phyloP scores from a whole-genome alignment of 2,113 vertebrate species.

The Anas platyrhynchos region DNA sequence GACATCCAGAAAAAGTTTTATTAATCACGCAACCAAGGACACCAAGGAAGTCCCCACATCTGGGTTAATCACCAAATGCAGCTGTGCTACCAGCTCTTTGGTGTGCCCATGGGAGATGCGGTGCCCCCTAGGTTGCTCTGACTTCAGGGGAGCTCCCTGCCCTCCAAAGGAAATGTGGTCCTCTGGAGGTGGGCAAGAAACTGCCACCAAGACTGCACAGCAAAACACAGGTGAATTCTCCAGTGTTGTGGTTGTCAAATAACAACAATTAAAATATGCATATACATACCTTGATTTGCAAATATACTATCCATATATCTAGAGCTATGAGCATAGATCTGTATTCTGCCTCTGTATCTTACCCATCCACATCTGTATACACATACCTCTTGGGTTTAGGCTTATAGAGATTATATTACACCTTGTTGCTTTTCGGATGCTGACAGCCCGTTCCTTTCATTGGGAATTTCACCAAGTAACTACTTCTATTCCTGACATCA shows the following conservation, averaged over 20 bases:
- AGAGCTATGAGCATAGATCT: neutral
- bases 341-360: neutral
- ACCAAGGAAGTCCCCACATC: neutral
- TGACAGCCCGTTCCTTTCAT: neutral
- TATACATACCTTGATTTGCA: neutral
- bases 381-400: neutral
- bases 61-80: neutral
- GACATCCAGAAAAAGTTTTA: neutral
- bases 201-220: neutral
- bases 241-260: neutral
- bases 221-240: neutral
- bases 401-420: neutral
- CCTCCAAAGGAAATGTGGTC: neutral
- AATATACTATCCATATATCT: neutral
- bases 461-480: neutral
- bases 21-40: neutral
- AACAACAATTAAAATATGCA: neutral
- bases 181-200: neutral
- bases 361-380: neutral
- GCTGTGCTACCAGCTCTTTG: fast-evolving
- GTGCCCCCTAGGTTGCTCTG: neutral
- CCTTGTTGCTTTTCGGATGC: too few species aligned
- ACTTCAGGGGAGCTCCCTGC: neutral
- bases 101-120: neutral
- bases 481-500: neutral